Conservation (phyloP, 1,140 invertebrate species). For the Copidosoma floridanum region DNA sequence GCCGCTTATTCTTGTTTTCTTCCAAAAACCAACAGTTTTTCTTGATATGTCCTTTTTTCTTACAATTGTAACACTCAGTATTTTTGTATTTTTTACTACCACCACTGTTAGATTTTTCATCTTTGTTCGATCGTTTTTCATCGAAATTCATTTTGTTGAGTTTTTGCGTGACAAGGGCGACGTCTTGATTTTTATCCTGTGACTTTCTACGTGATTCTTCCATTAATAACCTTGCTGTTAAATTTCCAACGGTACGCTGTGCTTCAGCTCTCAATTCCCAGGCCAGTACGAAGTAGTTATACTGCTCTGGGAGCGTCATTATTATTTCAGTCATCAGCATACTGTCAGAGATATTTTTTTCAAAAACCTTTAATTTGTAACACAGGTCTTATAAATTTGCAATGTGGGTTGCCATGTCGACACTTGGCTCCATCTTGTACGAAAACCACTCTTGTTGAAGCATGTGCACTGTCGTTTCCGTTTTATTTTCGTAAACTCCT, state of each 20-base stretch:
- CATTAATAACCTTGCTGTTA: slow-evolving; percentile 33
- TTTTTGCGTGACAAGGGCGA: neutral
- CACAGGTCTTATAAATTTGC: slow-evolving; percentile 37
- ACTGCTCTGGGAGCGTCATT: slow-evolving; percentile 32
- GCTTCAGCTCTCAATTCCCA: slow-evolving; percentile 40
- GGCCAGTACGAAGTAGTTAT: slow-evolving; percentile 40
- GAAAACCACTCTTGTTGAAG: slow-evolving; percentile 41
- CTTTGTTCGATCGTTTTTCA: neutral
- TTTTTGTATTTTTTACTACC: neutral
- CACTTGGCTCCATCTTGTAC: slow-evolving; percentile 13
- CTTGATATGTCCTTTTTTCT: no score
- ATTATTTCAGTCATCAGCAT: slow-evolving; percentile 42
- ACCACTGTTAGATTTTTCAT: neutral
- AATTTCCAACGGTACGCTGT: slow-evolving; percentile 21
- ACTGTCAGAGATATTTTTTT: slow-evolving; percentile 34
- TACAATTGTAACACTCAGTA: no score
- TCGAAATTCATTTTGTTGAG: no score
- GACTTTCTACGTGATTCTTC: slow-evolving; percentile 27
- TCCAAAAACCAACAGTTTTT: no score
- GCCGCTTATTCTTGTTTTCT: no score
- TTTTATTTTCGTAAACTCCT: slow-evolving; percentile 40
- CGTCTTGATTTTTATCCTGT: no score
- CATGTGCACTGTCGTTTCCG: slow-evolving; percentile 32
- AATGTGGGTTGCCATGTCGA: slow-evolving; percentile 34
- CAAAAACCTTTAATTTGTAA: slow-evolving; percentile 26